phyloP scores from a whole-genome alignment of 2,888 invertebrate species.

The Plagiodera versicolora region DNA sequence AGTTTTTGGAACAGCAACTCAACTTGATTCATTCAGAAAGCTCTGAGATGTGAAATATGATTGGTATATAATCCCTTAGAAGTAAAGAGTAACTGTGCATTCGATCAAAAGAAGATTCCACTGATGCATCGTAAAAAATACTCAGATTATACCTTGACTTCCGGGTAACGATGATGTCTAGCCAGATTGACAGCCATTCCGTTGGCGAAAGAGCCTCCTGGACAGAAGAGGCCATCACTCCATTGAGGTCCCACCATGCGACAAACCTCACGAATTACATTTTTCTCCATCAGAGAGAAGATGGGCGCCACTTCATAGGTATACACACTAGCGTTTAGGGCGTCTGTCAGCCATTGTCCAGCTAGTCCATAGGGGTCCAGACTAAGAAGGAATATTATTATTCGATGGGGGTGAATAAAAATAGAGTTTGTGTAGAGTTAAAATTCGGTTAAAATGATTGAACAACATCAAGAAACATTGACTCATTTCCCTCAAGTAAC shows the following conservation, averaged over 20 bases:
- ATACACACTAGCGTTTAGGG: conserved; percentile 58
- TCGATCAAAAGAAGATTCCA: too few relatives aligned
- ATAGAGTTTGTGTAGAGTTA: too few relatives aligned
- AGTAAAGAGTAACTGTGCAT: too few relatives aligned
- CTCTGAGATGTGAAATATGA: too few relatives aligned
- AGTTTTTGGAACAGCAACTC: too few relatives aligned
- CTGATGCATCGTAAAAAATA: too few relatives aligned
- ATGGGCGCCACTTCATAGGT: conserved; percentile 63
- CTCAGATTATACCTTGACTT: conserved; percentile 56
- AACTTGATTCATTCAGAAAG: too few relatives aligned
- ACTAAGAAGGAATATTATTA: conserved; percentile 39
- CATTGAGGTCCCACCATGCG: conserved; percentile 55
- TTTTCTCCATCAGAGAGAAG: conserved; percentile 59
- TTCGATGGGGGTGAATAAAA: too few relatives aligned
- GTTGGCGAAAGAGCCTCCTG: conserved; percentile 63
- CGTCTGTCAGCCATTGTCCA: conserved; percentile 59
- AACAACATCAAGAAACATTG: too few relatives aligned
- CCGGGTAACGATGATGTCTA: conserved; percentile 55
- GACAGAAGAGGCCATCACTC: conserved; percentile 60
- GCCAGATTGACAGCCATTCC: conserved; percentile 61
- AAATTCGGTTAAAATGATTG: too few relatives aligned
- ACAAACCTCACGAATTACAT: conserved; percentile 56
- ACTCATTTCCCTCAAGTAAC: too few relatives aligned
- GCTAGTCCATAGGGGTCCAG: conserved; percentile 59
- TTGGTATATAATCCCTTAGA: too few relatives aligned